A percentile compares a stretch with the other conserved stretches of the same genome.
Evolutionary conservation across 2,888 invertebrate genomes (phyloP).

Genomic region (Leptopterna dolabrata): DNA sequence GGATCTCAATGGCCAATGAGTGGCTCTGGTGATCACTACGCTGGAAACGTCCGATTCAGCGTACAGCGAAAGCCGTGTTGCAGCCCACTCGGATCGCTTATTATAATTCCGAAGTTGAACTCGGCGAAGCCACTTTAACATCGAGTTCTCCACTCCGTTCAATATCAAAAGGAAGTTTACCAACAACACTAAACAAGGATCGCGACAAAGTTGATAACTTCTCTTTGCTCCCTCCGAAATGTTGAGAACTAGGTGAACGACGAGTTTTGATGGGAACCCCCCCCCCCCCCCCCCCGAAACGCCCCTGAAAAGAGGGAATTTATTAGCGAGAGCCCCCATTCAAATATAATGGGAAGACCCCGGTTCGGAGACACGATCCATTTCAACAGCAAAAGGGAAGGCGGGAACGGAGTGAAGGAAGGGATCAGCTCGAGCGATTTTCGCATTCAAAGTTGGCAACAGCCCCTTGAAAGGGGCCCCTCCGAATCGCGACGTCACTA

Average conservation of each 20-base stretch:
- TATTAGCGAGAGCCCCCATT: constrained; percentile 31
- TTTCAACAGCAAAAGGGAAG: constrained; percentile 16
- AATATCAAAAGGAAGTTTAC: constrained; percentile 18
- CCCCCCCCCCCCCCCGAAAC: too few relatives aligned
- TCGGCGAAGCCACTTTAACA: not conserved
- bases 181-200: constrained; percentile 6
- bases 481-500: constrained; percentile 56
- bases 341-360: constrained; percentile 43
- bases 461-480: not conserved
- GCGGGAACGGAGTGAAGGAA: not conserved
- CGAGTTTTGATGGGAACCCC: constrained; percentile 18
- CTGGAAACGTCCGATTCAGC: not conserved
- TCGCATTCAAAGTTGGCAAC: constrained; percentile 49
- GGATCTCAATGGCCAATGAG: not conserved
- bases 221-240: not conserved
- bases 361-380: constrained; percentile 43
- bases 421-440: constrained; percentile 44
- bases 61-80: not conserved
- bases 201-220: not conserved
- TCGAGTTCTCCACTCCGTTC: not conserved
- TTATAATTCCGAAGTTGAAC: not conserved
- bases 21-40: not conserved
- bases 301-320: constrained; percentile 23
- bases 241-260: not conserved
- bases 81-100: not conserved